phyloP scores from a whole-genome alignment of 2,797 vertebrate species.

The Cheirogaleus major region DNA sequence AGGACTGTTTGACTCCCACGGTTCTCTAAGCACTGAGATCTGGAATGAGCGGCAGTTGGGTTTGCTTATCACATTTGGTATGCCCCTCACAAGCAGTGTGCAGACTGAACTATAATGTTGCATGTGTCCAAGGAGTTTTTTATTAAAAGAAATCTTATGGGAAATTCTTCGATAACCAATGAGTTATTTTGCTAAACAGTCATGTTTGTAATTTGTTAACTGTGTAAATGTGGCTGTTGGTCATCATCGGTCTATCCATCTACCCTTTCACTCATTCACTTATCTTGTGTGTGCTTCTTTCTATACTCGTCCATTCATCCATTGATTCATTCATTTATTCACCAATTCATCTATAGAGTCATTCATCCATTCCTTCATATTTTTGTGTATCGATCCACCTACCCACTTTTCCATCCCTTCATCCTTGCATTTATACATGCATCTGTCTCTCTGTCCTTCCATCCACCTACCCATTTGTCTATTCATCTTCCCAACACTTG shows the following conservation, averaged over 20 bases:
- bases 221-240: background rate
- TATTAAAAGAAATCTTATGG: background rate
- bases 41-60: rapidly evolving
- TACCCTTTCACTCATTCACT: background rate
- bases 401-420: background rate
- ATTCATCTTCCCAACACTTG: background rate
- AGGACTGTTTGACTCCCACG: rapidly evolving
- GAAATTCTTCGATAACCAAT: background rate
- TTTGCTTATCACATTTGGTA: rapidly evolving
- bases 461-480: background rate
- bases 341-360: background rate
- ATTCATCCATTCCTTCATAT: background rate
- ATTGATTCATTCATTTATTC: background rate
- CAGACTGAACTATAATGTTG: background rate
- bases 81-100: background rate
- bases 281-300: background rate
- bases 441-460: background rate
- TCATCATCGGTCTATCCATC: background rate
- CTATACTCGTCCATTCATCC: background rate
- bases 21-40: background rate
- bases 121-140: background rate
- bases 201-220: background rate
- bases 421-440: background rate
- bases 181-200: background rate
- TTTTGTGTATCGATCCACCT: background rate